Percentiles rank a stretch among this genome's conserved stretches.
phyloP scores from a whole-genome alignment of 2,113 vertebrate genomes.

The Pteropus alecto region DNA sequence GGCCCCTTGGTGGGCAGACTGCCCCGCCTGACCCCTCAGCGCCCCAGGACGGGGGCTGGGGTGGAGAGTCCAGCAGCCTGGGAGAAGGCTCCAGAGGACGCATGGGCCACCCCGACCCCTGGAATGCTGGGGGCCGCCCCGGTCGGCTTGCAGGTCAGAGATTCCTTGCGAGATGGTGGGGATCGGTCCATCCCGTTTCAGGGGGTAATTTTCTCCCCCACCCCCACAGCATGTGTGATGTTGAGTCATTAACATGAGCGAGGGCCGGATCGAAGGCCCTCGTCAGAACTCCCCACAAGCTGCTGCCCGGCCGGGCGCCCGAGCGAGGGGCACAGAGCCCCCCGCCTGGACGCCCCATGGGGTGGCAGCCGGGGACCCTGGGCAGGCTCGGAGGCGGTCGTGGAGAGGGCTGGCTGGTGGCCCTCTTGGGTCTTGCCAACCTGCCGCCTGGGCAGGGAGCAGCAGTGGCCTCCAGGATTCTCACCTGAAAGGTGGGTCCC shows the following conservation, averaged over 20 bases:
- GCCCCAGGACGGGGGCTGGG: not conserved
- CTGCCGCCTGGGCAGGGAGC: not conserved
- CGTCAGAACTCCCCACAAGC: constrained; percentile 8
- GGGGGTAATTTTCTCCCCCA: constrained; percentile 93
- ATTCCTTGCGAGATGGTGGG: constrained; percentile 95
- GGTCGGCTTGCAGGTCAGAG: constrained; percentile 82
- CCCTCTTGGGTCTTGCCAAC: not conserved
- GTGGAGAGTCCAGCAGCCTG: not conserved
- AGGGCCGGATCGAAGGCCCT: constrained; percentile 50
- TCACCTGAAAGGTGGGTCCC: too few relatives aligned
- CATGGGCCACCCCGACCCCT: not conserved
- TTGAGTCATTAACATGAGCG: constrained; percentile 89
- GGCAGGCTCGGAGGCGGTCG: not conserved
- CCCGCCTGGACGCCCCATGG: too few relatives aligned
- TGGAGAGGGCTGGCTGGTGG: not conserved
- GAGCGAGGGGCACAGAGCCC: too few relatives aligned
- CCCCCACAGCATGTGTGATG: constrained; percentile 85
- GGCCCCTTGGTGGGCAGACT: not conserved
- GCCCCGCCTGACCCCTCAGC: rapidly evolving
- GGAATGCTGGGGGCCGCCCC: rapidly evolving
- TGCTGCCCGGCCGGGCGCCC: not conserved
- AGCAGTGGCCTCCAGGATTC: too few relatives aligned
- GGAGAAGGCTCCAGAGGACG: rapidly evolving
- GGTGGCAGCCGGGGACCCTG: rapidly evolving
- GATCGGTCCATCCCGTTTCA: constrained; percentile 97